A percentile compares a stretch with the other conserved stretches of the same genome.
Evolutionary conservation across 2,113 vertebrate genomes (phyloP).

Genomic region (Erpornis zantholeuca): DNA sequence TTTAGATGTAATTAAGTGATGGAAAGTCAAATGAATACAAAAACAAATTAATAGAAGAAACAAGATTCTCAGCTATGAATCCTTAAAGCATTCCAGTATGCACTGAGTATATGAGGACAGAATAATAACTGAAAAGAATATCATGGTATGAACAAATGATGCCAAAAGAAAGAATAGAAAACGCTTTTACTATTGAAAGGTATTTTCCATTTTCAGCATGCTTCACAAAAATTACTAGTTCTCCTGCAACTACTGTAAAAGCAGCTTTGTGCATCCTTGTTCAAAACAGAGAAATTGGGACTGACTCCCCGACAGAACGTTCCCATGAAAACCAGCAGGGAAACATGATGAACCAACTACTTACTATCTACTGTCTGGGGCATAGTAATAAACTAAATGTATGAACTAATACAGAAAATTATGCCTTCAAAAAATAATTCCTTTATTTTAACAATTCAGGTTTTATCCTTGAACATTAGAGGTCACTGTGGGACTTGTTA

Average conservation of each 20-base stretch:
- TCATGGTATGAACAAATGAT: background rate
- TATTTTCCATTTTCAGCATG: background rate
- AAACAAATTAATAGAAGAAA: background rate
- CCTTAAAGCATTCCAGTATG: background rate
- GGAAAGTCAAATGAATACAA: background rate
- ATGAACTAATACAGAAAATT: background rate
- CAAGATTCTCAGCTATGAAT: background rate
- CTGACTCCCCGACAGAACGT: background rate
- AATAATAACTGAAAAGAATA: background rate
- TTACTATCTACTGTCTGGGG: background rate
- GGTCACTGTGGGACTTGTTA: slow-evolving; percentile 11
- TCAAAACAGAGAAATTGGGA: background rate
- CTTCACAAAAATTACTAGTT: background rate
- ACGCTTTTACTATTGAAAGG: background rate
- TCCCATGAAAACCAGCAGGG: background rate
- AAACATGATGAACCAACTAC: background rate
- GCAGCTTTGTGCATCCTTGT: background rate
- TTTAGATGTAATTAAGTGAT: background rate
- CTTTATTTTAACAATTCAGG: background rate
- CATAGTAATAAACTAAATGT: background rate
- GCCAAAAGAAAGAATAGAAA: background rate
- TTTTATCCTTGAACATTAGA: slow-evolving; percentile 31
- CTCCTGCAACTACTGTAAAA: background rate
- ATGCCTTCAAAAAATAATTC: background rate
- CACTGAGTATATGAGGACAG: background rate